These are phyloP conservation scores for Cephonodes hylas DNA, from an alignment of 2,888 invertebrate species.

Conservation along the genomic window DNA sequence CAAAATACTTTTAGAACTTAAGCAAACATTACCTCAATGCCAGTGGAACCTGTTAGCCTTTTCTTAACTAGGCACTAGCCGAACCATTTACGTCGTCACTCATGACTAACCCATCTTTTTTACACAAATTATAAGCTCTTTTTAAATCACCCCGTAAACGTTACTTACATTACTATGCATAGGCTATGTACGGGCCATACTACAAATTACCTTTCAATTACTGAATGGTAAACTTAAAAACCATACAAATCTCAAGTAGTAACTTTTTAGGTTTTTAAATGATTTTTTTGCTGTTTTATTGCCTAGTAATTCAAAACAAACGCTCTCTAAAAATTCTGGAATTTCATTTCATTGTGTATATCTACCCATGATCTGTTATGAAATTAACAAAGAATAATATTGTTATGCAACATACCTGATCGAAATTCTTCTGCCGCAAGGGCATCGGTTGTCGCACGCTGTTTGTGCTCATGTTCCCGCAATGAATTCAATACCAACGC, in stretches of 20 bases:
- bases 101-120: background rate
- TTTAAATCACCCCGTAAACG: no score
- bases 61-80: background rate
- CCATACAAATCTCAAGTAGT: background rate
- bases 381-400: conserved; percentile 15
- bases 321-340: no score
- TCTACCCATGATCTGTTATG: background rate
- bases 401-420: conserved; percentile 79
- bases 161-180: no score
- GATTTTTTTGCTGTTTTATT: no score
- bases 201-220: no score
- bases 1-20: no score
- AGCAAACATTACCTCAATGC: background rate
- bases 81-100: background rate
- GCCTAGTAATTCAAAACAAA: no score
- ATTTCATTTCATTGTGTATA: no score
- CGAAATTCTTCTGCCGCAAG: conserved; percentile 88
- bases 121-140: background rate
- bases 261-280: no score
- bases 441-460: conserved; percentile 73
- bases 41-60: background rate
- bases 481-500: conserved; percentile 37
- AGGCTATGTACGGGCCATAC: no score
- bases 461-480: conserved; percentile 53
- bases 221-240: no score